Base-by-base conservation (phyloP, 2,888 invertebrate species). In the Ectemnius continuus region DNA sequence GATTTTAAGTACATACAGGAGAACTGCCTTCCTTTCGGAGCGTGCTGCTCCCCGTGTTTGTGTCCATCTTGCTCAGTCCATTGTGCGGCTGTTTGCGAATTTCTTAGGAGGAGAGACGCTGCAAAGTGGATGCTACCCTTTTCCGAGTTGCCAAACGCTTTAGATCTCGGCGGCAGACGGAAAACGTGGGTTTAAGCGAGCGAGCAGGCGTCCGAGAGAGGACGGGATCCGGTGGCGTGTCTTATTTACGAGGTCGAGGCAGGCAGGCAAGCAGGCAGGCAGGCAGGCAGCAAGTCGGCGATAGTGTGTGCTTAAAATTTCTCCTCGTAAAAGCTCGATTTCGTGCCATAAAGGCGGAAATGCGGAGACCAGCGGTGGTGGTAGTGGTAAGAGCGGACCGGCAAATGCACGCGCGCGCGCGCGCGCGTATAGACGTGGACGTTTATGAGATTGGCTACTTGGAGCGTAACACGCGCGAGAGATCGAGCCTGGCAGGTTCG, bases 201-300 rank as follows among this genome's bases (percentile, higher is more conserved):
- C 4, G 14, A 16, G 58, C n/a, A 46, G 48, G 20, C 16, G 58
- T 14, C 23, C 20, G 18, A 36, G 36, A 36, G 36, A 36, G 36
- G 36, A 36, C 66, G 60, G 57, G 46, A 76, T 67, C 48, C 61
- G 58, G 58, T 28, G 16, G 63, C 59, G 36, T 18, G 28, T 59
- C 64, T 76, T 76, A 76, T 76, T 76, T 76, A 76, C 58, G 76
- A 76, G 63, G 56, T 36, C 36, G 28, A 63, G 14, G n/a, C 46
- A 13, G 6, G 45, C 36, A 18, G 13, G 26, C 58, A 11, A 8
- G 4, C 20, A 58, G 20, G n/a, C 46, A 13, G 18, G 45, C 36
- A 18, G 13, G 26, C 58, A 11, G 36, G 36, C 20, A 58, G 20
- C 58, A 20, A 23, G 18, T 14, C 13, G 20, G 20, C 46, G 36